phyloP scores from a whole-genome alignment of 1,140 invertebrate genomes.

The Colletes latitarsis region DNA sequence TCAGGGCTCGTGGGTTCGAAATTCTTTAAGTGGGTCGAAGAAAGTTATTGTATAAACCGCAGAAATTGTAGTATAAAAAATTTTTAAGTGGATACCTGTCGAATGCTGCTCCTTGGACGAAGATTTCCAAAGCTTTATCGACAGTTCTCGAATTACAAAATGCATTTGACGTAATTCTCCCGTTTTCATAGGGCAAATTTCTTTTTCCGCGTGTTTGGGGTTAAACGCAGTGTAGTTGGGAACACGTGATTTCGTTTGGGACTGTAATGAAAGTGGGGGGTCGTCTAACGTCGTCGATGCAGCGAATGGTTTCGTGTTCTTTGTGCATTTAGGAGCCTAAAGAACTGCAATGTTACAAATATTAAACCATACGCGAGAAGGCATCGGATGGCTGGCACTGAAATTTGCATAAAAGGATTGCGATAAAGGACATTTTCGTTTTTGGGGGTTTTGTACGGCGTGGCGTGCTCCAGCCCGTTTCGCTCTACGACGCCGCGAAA shows the following conservation, averaged over 20 bases:
- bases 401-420: constrained; percentile 50
- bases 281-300: constrained; percentile 20
- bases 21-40: constrained; percentile 1
- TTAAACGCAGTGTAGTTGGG: not conserved
- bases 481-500: constrained; percentile 14
- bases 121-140: not conserved
- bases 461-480: not conserved
- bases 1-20: constrained; percentile 18
- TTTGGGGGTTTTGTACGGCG: constrained; percentile 15
- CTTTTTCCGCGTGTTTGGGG: not conserved
- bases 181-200: not conserved
- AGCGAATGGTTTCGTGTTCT: constrained; percentile 32
- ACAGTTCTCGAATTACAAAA: not conserved
- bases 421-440: constrained; percentile 8
- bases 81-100: not conserved
- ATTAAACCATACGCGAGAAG: constrained; percentile 41
- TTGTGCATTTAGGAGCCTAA: constrained; percentile 16
- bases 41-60: not conserved
- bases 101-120: not conserved
- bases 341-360: constrained; percentile 42
- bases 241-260: constrained; percentile 8
- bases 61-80: not conserved
- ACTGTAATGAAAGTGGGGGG: constrained; percentile 15
- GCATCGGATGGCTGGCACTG: constrained; percentile 2
- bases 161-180: not conserved